A percentile compares a stretch with the other conserved stretches of the same genome.
These are phyloP conservation scores for Iguana delicatissima DNA, from an alignment of 2,797 vertebrate species.

Conservation along the genomic window DNA sequence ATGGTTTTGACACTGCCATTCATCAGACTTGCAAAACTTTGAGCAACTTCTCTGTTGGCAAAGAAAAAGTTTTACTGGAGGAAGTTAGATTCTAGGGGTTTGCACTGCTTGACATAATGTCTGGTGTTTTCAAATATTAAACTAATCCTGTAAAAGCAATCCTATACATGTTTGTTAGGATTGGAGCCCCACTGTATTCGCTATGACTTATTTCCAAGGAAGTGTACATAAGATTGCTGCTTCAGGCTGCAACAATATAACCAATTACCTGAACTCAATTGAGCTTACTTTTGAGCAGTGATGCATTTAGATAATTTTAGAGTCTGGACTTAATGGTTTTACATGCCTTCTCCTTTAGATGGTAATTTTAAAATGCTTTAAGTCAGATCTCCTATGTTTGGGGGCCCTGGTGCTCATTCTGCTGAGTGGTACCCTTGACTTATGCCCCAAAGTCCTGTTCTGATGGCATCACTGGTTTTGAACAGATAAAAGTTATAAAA, in stretches of 20 bases:
- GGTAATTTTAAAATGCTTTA: background rate
- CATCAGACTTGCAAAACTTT: background rate
- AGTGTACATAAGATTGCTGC: constrained; percentile 1
- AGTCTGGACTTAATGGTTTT: no score
- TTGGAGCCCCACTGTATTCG: background rate
- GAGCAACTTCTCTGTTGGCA: background rate
- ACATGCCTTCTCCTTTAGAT: no score
- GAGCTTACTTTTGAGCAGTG: background rate
- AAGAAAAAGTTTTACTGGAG: background rate
- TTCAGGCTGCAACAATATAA: background rate
- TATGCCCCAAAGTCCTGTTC: background rate
- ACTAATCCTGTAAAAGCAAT: constrained; percentile 1
- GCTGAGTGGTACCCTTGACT: background rate
- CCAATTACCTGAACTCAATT: background rate
- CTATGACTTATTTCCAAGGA: background rate
- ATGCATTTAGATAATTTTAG: background rate
- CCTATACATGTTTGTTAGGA: background rate
- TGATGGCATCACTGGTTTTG: background rate
- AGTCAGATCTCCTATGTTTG: background rate
- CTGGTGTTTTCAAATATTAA: background rate
- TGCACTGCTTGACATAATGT: background rate
- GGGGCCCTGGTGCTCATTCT: background rate
- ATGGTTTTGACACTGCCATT: background rate
- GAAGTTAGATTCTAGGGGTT: background rate
- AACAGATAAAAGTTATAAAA: background rate